Conservation (phyloP, 2,113 vertebrate genomes). For the Progne subis region DNA sequence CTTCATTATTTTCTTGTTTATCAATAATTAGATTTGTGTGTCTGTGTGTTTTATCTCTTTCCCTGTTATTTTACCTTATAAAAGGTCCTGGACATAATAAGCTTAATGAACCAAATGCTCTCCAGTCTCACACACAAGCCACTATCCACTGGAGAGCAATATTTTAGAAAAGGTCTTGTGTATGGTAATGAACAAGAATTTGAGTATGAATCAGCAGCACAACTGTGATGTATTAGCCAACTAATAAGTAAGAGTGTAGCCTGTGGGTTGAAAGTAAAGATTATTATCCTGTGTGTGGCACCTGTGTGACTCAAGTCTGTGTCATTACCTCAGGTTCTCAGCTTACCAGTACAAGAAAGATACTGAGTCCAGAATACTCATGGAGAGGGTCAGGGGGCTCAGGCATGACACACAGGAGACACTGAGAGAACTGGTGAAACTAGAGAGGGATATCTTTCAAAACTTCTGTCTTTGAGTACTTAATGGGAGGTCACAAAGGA, state of each 20-base stretch:
- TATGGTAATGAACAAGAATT: neutral
- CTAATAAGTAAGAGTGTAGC: neutral
- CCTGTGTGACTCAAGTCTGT: neutral
- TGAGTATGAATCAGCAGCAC: neutral
- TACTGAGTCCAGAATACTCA: neutral
- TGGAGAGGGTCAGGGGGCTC: neutral
- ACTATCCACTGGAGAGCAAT: neutral
- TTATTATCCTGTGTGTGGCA: neutral
- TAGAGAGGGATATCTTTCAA: neutral
- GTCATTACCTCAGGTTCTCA: neutral
- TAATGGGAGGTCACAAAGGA: neutral
- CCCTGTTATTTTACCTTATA: neutral
- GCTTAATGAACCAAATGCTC: neutral
- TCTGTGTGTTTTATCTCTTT: neutral
- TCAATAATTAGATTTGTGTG: neutral
- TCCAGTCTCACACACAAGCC: neutral
- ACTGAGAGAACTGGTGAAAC: neutral
- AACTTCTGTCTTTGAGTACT: neutral
- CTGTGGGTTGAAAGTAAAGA: neutral
- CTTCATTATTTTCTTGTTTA: neutral
- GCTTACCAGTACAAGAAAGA: neutral
- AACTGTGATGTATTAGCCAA: neutral
- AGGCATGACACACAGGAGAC: neutral
- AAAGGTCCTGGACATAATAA: neutral
- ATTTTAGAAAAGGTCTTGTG: neutral